Percentiles rank a stretch among this genome's conserved stretches.
Evolutionary conservation across 2,113 vertebrate genomes (phyloP).

Genomic region (Mustelus asterias): DNA sequence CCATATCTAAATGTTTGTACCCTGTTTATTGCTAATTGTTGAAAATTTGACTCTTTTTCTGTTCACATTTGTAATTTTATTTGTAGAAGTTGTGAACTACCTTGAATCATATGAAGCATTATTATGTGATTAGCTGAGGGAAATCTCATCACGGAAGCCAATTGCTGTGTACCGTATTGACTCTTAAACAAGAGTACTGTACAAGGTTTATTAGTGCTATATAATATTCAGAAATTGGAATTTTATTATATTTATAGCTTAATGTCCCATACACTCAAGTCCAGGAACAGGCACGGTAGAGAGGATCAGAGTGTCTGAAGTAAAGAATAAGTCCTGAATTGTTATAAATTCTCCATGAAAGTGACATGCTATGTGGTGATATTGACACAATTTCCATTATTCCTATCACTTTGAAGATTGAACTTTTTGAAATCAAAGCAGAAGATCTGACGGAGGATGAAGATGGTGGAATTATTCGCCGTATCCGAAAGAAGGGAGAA

Average conservation of each 20-base stretch:
- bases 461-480: constrained; percentile 84
- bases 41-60: background rate
- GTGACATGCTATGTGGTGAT: too few relatives aligned
- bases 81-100: background rate
- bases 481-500: constrained; percentile 78
- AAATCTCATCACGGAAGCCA: background rate
- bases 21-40: background rate
- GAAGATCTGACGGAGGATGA: constrained; percentile 86
- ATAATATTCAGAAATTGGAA: background rate
- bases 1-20: background rate
- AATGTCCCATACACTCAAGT: background rate
- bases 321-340: background rate
- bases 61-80: background rate
- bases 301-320: background rate
- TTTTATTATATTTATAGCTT: background rate
- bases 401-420: constrained; percentile 62
- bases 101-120: constrained; percentile 42
- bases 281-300: background rate
- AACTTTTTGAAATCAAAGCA: constrained; percentile 86
- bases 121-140: background rate
- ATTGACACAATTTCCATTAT: background rate
- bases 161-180: background rate
- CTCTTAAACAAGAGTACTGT: background rate
- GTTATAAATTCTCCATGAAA: background rate
- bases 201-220: background rate